Evolutionary conservation across 2,113 vertebrate genomes (phyloP).

Genomic region (Aythya baeri): DNA sequence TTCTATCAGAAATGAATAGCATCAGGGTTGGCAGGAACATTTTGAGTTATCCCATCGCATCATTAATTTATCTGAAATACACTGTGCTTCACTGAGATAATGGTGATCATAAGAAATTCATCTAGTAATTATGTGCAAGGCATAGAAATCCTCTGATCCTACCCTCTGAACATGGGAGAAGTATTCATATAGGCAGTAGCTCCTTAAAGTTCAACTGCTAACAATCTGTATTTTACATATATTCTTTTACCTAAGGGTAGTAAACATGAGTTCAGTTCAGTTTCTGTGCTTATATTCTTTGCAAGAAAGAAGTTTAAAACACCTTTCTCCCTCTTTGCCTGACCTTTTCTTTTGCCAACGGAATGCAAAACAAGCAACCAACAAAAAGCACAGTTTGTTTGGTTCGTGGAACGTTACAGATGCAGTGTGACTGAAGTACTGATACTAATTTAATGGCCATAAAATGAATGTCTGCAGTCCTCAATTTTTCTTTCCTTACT

Average conservation of each 20-base stretch:
- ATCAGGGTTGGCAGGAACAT: background rate
- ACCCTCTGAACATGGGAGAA: background rate
- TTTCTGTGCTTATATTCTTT: background rate
- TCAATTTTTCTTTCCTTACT: background rate
- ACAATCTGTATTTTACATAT: background rate
- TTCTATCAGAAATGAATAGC: background rate
- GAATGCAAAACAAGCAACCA: background rate
- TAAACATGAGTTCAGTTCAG: background rate
- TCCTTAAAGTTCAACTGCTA: background rate
- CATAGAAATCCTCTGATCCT: background rate
- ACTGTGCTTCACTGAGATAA: background rate
- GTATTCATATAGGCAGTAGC: background rate
- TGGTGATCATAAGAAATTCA: background rate
- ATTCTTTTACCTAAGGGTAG: background rate
- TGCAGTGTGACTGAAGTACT: background rate
- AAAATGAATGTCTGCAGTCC: background rate
- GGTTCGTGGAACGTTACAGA: background rate
- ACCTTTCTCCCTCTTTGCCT: background rate
- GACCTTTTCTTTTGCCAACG: slow-evolving; percentile 1
- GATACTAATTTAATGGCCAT: background rate
- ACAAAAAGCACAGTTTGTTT: background rate
- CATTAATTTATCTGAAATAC: background rate
- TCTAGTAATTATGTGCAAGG: background rate
- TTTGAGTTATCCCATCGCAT: background rate
- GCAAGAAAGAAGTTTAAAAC: background rate